phyloP scores from a whole-genome alignment of 37 sponge, comb jelly and placozoan species.

The Hormiphora californensis region DNA sequence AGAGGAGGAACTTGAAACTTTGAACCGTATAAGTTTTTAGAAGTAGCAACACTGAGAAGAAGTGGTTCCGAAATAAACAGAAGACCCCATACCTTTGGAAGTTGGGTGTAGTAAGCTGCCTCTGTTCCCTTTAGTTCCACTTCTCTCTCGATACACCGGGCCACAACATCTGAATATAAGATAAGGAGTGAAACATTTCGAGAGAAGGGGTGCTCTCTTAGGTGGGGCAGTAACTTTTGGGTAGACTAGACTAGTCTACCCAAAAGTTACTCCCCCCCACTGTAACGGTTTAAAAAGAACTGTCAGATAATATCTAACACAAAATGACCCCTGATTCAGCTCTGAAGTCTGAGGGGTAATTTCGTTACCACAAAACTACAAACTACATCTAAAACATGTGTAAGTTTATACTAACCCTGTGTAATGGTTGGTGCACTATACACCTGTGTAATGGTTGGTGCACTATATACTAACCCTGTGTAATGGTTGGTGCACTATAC shows the following conservation, averaged over 20 bases:
- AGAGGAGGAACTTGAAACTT: too few species aligned
- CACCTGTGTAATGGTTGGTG: too few species aligned
- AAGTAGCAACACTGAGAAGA: not conserved
- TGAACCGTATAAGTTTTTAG: not conserved
- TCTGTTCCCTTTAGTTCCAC: not conserved
- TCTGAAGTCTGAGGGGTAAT: not conserved
- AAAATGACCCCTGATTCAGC: not conserved
- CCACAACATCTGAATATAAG: not conserved
- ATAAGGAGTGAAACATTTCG: too few species aligned
- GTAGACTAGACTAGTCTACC: too few species aligned
- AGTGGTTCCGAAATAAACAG: not conserved
- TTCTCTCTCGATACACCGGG: slow-evolving; percentile 26
- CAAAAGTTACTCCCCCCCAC: too few species aligned
- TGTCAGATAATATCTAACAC: not conserved
- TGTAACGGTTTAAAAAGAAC: not conserved
- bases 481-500: slow-evolving; percentile 66
- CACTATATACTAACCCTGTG: slow-evolving; percentile 43
- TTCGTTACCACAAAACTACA: not conserved
- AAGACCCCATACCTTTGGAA: not conserved
- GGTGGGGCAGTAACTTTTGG: too few species aligned
- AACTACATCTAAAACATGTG: not conserved
- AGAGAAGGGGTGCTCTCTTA: too few species aligned
- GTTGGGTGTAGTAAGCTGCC: not conserved
- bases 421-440: not conserved
- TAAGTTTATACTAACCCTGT: not conserved